Conservation (phyloP, 1,140 invertebrate species). For the Dendrolimus kikuchii region DNA sequence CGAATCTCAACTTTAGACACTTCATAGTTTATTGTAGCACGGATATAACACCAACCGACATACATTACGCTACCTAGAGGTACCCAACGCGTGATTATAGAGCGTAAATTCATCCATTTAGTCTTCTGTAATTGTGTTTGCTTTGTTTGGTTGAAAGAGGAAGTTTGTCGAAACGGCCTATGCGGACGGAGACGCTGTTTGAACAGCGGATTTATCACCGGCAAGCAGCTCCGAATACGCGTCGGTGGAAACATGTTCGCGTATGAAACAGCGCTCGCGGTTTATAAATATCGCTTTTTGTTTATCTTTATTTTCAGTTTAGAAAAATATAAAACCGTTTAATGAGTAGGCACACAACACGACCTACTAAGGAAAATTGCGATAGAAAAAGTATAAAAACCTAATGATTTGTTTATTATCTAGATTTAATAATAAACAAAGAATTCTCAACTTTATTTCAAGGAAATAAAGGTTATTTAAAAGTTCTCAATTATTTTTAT, state of each 20-base stretch:
- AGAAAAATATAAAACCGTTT: no score
- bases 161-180: constrained; percentile 47
- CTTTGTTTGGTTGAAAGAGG: constrained; percentile 54
- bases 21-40: constrained; percentile 60
- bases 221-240: constrained; percentile 61
- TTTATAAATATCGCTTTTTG: constrained; percentile 46
- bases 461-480: no score
- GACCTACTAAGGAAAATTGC: no score
- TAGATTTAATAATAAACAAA: no score
- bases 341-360: no score
- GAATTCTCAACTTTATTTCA: no score
- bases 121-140: constrained; percentile 40
- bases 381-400: no score
- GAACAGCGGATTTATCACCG: constrained; percentile 62
- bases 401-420: no score
- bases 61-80: constrained; percentile 62
- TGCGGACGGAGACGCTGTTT: constrained; percentile 49
- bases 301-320: constrained; percentile 28
- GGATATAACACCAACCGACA: constrained; percentile 64
- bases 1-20: constrained; percentile 64
- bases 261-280: neutral
- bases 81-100: constrained; percentile 67
- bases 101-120: constrained; percentile 66
- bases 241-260: constrained; percentile 54
- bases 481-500: no score